Base-by-base conservation (phyloP, 92 coral and sea anemone species). In the Palythoa heliodiscus region DNA sequence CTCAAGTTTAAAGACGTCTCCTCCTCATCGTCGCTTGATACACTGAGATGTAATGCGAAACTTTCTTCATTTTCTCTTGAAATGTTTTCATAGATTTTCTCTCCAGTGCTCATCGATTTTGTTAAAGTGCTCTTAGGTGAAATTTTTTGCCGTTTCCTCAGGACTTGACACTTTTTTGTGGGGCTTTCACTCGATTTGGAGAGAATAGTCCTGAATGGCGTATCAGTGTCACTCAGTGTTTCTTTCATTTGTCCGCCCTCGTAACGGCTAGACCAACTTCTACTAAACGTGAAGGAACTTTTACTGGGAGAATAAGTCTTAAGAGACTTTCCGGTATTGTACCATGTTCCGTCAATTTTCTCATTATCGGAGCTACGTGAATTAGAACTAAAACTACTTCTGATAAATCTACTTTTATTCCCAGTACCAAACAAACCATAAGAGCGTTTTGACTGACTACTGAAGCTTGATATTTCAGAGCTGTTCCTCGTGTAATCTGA, bases 351-450 rank as follows among this genome's bases (percentile, higher is more conserved):
- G 23, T 43, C 84, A 24, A 48, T 23, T 63, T 67, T 70, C 11
- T 39, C 58, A 39, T 80, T 75, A 19, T 47, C 40, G 14, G 58
- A 47, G 17, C 20, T n/a, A 0, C 57, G 17, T 1, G 84, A 80
- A 64, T 66, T 17, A 47, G 12, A 39, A 8, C 38, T 23, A 48
- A 17, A 47, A 67, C 43, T 80, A 8, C 8, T 66, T 40, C 73
- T 80, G 43, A 16, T 15, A 80, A 64, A 43, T 0, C 64, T 38
- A 9, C 19, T 19, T 9, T 53, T 67, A 35, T 29, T 80, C n/a
- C 61, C 40, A 39, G 40, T 24, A 7, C 84, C 84, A 80, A 80
- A 80, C 48, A 80, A 60, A 8, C 75, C 84, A 47, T 37, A 66
- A 4, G 48, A 79, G 64, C 57, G 74, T 37, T 70, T 67, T 1